These are phyloP conservation scores for Oryctes rhinoceros DNA, from an alignment of 1,140 invertebrate genomes.

Conservation along the genomic window DNA sequence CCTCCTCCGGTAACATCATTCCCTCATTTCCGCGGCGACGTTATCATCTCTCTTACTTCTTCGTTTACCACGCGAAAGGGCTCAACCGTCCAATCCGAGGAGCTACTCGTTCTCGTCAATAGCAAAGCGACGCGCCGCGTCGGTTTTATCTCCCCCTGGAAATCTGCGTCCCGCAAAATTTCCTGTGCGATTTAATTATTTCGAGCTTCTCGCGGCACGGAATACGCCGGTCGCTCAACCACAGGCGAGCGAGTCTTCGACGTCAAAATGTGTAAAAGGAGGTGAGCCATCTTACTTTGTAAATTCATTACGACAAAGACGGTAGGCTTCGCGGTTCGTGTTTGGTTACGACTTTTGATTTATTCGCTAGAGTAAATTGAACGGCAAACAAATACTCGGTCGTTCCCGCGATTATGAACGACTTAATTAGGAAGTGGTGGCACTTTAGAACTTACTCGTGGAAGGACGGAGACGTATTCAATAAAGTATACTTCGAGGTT, in stretches of 20 bases:
- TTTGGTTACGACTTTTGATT: constrained; percentile 13
- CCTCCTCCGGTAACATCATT: background rate
- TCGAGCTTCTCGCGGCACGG: background rate
- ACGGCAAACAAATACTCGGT: constrained; percentile 4
- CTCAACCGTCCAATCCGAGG: background rate
- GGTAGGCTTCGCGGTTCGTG: background rate
- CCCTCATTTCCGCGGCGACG: background rate
- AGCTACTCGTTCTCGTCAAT: background rate
- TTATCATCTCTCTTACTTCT: background rate
- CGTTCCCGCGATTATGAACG: background rate
- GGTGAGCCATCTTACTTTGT: background rate
- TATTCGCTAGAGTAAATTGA: background rate
- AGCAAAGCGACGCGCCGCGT: background rate
- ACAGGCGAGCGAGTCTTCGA: background rate
- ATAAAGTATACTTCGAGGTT: too few species aligned
- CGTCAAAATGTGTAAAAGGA: background rate
- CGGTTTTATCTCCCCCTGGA: constrained; percentile 3
- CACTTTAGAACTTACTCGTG: background rate
- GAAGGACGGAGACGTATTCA: too few species aligned
- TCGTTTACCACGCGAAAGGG: background rate
- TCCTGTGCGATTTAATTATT: constrained; percentile 13
- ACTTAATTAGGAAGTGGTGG: constrained; percentile 10
- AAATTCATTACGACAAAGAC: constrained; percentile 6
- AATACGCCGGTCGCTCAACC: background rate
- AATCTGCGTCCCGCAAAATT: constrained; percentile 21